Base-by-base conservation (phyloP, 53 echinoderm and acorn worm species). In the Actinopyga echinites region DNA sequence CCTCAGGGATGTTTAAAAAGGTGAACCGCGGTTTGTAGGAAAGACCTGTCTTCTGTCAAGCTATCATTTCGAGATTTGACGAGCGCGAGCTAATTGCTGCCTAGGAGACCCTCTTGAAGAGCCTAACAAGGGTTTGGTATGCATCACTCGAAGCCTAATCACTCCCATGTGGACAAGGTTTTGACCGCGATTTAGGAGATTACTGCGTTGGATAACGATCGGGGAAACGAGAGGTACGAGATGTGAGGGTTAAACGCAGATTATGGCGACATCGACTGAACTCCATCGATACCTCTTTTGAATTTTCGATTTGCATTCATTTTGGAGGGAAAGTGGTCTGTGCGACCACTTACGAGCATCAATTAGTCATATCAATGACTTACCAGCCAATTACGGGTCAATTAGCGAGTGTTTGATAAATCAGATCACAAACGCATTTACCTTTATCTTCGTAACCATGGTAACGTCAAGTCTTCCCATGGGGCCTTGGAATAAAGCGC, bases 151-250 rank as follows among this genome's bases (percentile, higher is more conserved):
- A 71, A 71, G 71, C 71, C 71, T 71, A 71, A 71, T 71, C 71
- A 44, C 71, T 26, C 71, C 71, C 71, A 71, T 71, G 71, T 71
- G 71, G 44, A 71, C 71, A 42, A 71, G 71, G 71, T 71, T 71
- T 44, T 71, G 71, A 71, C 71, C 71, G 71, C 71, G 71, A 71
- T 71, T 44, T 49, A 71, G 44, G 11, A 40, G 71, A 71, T 71
- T 71, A 71, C 71, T 43, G 17, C 49, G 17, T 49, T 49, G 40
- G 71, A 71, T 71, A 71, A 71, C 71, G 71, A 71, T 71, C 71
- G 40, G 36, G 37, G 71, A 42, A 49, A 49, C 49, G 2, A 49
- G 42, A 71, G 71, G 71, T 40, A 71, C 26, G 71, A 44, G 26
- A 42, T 3, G 42, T 44, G 34, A 71, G 28, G 40, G 42, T 37